Base-by-base conservation (phyloP, 2,888 invertebrate species). In the Brachynemurus nebulosus region DNA sequence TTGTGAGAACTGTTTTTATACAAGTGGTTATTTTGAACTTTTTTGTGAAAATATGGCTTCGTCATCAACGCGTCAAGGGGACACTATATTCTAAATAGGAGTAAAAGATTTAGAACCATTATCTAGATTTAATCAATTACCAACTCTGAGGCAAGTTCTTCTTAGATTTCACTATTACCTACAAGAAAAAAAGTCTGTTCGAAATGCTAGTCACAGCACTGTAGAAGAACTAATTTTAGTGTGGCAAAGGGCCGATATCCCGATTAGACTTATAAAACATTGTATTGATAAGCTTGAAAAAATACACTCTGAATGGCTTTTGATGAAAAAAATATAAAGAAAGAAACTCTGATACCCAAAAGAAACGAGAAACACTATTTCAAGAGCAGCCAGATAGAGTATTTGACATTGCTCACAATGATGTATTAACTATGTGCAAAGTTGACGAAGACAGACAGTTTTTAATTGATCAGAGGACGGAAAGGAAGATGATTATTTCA, bases 391-490 rank as follows among this genome's bases (percentile, higher is more conserved):
- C 11, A 20, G 40, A 40, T 8, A 21, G 17, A 17, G n/a, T 40
- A 9, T 40, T 40, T 5, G 40, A 40, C 23, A 40, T 40, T 21
- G 40, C 40, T 8, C 21, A 19, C n/a, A 7, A 8, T 9, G 23
- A 40, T 16, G 40, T 23, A 23, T 12, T 40, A 11, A 14, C n/a
- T 8, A 6, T 20, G 8, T 23, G 20, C 5, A 19, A 8, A 20
- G 12, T 21, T 21, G n/a, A 6, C 12, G 40, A 40, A 21, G 40
- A 40, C 17, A 40, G 18, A 23, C 14, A n/a, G n/a, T 40, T 40
- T 23, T n/a, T 40, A 5, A 12, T 21, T 21, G 14, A 19, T 9
- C 40, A 40, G n/a, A 19, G 40, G 16, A 40, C 20, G 12, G 40
- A 18, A 12, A 8, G 40, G 7, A 14, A 7, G 12, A 18, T 14